Base-by-base conservation (phyloP, 2,113 vertebrate species). In the Machaerirhynchus nigripectus region DNA sequence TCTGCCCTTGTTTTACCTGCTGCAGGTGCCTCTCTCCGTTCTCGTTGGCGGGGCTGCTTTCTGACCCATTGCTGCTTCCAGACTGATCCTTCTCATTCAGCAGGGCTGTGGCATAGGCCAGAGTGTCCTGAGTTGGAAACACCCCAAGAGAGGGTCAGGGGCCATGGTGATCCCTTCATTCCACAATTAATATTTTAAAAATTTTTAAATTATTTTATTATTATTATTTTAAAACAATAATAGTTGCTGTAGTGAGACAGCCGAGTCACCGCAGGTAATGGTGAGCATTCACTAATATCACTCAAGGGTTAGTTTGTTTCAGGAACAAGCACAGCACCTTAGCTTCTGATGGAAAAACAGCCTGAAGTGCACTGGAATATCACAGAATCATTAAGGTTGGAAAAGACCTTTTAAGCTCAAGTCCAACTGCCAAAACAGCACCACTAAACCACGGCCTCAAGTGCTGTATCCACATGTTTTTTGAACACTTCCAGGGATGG, bases 31-130 rank as follows among this genome's bases (percentile, higher is more conserved):
- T 98, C 50, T 99, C 99, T 10, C 99, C 98, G 0, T 99, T 99
- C 94, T 99, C 99, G 6, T 99, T 99, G 40, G 99, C 99, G 7
- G 99, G 99, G 77, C 99, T 99, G 87, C 99, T 98, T 81, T 99
- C 99, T 3, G 99, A 99, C 53, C 99, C 99, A 2, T 99, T 99
- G 93, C 99, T 99, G 98, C 99, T 99, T 95, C 99, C 99, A 6
- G 99, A 99, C 75, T 99, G 99, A 92, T 99, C 99, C 92, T 99
- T 99, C 85, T 99, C 99, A 30, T 99, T 99, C 95, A 99, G 96
- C 97, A 99, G 95, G 40, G 99, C 99, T 27, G 99, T 99, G 96
- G 99, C 99, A 39, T 99, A 99, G 17, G 99, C 99, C 95, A 99
- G 77, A 0, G 99, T 99, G 92, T 99, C 99, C 99, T 99, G 94